These are phyloP conservation scores for Augochlora pura DNA, from an alignment of 1,140 invertebrate genomes.

Conservation along the genomic window DNA sequence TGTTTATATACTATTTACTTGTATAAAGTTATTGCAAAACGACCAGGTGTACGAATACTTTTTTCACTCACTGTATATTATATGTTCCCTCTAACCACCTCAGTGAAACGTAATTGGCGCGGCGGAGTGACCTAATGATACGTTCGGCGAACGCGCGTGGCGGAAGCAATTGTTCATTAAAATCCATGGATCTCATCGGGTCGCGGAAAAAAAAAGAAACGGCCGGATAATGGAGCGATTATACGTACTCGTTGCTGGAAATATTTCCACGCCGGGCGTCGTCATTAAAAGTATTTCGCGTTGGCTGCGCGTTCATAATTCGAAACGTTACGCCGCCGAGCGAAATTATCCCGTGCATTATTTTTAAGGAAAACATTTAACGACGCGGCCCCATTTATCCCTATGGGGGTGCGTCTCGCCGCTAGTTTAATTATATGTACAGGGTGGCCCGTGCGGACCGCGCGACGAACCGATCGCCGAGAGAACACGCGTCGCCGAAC, in stretches of 20 bases:
- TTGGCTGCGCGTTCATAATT: constrained; percentile 22
- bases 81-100: no score
- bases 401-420: not conserved
- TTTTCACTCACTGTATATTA: no score
- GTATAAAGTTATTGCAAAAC: no score
- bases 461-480: not conserved
- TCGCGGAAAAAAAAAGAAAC: not conserved
- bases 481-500: not conserved
- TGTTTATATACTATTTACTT: no score
- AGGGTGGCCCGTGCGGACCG: not conserved
- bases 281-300: constrained; percentile 39
- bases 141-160: no score
- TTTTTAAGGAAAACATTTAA: constrained; percentile 21
- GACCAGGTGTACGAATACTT: no score
- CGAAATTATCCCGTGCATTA: constrained; percentile 45
- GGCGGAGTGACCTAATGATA: no score
- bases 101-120: no score
- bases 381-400: constrained; percentile 25
- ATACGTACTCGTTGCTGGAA: no score
- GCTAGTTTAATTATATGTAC: constrained; percentile 22
- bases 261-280: not conserved
- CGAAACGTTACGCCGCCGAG: constrained; percentile 9
- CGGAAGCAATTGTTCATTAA: not conserved
- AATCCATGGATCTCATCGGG: not conserved
- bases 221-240: not conserved